Evolutionary conservation across 2,113 vertebrate species (phyloP), one percentile per base, ranked within the genome.

Genomic region (Cryptomyrus ogoouensis): DNA sequence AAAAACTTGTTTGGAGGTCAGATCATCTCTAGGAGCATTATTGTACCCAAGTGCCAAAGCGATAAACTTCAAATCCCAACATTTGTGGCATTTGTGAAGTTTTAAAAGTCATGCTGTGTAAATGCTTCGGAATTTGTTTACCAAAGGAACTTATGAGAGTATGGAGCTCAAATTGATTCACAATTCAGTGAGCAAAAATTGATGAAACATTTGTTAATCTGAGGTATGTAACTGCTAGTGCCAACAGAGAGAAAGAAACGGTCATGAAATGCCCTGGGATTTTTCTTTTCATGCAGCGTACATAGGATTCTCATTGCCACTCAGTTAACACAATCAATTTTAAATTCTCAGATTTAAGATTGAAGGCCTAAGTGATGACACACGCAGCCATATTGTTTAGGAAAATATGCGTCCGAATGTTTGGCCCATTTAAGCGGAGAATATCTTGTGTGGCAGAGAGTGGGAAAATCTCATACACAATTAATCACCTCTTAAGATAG

Each of bases 41-140:
- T 42, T 80, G 35, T 80, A 42, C 74, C 35, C 74, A 35, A 7
- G 74, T 42, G 35, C 35, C 74, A 80, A 80, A 39, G 35, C 13
- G 74, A 35, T 80, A 15, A 80, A 80, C 35, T 80, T 80, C 74
- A 80, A 80, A 80, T 80, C 74, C 74, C 74, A 80, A 80, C 74
- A 80, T 80, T 80, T 80, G 74, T 80, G 74, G 74, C 74, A 80
- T 80, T 80, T 80, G 13, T 80, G 74, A 80, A 80, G 74, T 42
- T 80, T 19, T 80, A 80, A 80, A 80, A 80, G 74, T 80, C 74
- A 80, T 42, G 31, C 74, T 42, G 35, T 80, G 35, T 17, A 39
- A 80, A 80, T 80, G 31, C 74, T 80, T 42, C 5, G 15, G 74
- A 39, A 42, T 80, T 80, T 80, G 74, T 80, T 80, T 80, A 42